phyloP scores from a whole-genome alignment of 2,888 invertebrate species.

The Xanthorhoe designata region DNA sequence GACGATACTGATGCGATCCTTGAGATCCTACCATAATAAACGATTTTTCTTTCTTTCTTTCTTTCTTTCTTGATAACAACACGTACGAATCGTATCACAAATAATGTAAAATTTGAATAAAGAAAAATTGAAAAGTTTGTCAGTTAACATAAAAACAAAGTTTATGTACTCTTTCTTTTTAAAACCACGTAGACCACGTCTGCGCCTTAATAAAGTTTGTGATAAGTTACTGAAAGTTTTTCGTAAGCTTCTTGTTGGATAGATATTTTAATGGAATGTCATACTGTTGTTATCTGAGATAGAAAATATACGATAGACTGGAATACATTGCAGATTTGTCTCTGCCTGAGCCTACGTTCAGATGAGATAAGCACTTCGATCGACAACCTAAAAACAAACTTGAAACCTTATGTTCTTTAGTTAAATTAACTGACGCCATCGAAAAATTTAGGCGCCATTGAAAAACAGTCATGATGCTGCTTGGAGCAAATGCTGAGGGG shows the following conservation, averaged over 20 bases:
- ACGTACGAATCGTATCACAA: no score
- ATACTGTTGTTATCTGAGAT: not conserved
- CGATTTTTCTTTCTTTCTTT: no score
- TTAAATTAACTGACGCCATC: no score
- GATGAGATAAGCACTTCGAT: no score
- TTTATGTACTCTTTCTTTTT: not conserved
- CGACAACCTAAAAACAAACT: no score
- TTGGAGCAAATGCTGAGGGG: no score
- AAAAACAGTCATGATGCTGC: no score
- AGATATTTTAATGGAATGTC: not conserved
- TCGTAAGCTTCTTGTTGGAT: not conserved
- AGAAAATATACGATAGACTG: not conserved
- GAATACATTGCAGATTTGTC: not conserved
- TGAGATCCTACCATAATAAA: no score
- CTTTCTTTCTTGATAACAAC: no score
- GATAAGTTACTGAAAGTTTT: constrained; percentile 9
- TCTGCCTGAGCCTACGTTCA: not conserved
- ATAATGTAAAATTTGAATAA: not conserved
- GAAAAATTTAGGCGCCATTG: no score
- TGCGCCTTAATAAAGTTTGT: constrained; percentile 11
- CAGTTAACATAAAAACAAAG: not conserved
- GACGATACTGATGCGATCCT: no score
- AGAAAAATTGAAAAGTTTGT: not conserved
- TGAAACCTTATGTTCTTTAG: no score
- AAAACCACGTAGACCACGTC: constrained; percentile 13